A percentile compares a stretch with the other conserved stretches of the same genome.
phyloP scores from a whole-genome alignment of 1,140 invertebrate genomes.

The Augochlora pura region DNA sequence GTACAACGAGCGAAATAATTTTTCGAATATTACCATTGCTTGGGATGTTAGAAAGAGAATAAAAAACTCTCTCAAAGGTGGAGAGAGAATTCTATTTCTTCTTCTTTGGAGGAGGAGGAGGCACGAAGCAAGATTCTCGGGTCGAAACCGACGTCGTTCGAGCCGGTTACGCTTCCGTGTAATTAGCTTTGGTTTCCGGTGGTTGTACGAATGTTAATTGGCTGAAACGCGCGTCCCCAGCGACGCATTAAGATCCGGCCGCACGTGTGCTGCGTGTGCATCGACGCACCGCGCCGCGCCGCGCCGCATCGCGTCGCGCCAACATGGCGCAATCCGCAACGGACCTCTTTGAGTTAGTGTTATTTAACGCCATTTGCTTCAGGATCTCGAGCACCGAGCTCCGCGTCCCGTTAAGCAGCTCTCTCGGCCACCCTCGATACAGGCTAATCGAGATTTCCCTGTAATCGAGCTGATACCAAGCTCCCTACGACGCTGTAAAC shows the following conservation, averaged over 20 bases:
- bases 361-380: conserved; percentile 26
- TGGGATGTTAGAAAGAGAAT: too few relatives aligned
- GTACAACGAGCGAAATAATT: too few relatives aligned
- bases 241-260: conserved; percentile 38
- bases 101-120: too few relatives aligned
- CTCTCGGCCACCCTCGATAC: neutral
- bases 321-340: conserved; percentile 20
- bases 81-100: neutral
- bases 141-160: conserved; percentile 1
- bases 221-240: conserved; percentile 39
- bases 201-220: conserved; percentile 43
- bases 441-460: neutral
- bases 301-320: too few relatives aligned
- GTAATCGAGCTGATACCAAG: neutral
- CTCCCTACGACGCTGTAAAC: neutral
- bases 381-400: conserved; percentile 11
- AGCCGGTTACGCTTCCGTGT: conserved; percentile 33
- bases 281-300: neutral
- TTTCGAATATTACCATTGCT: too few relatives aligned
- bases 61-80: too few relatives aligned
- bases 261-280: conserved; percentile 32
- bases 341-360: conserved; percentile 38
- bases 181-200: conserved; percentile 53
- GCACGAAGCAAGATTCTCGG: neutral
- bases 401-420: neutral